Conservation (phyloP, 2,888 invertebrate genomes). For the Leptothorax acervorum region DNA sequence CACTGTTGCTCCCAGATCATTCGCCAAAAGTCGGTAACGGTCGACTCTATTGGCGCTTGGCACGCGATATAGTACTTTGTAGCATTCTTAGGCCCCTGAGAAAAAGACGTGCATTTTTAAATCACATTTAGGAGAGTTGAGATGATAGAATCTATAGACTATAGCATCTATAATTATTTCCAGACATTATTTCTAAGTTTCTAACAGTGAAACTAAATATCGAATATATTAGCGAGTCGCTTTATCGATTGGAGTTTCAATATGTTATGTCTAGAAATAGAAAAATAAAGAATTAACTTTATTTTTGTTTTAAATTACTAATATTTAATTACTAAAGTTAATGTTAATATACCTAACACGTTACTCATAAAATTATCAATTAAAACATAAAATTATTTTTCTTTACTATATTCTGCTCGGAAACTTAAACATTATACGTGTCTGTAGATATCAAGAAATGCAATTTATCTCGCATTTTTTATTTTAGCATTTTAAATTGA, state of each 20-base stretch:
- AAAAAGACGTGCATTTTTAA: constrained; percentile 49
- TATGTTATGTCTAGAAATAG: neutral
- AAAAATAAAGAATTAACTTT: neutral
- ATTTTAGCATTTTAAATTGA: neutral
- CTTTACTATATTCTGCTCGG: neutral
- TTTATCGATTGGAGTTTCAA: neutral
- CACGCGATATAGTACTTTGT: constrained; percentile 96
- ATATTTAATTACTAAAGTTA: neutral
- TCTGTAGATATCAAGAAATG: neutral
- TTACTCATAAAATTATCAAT: neutral
- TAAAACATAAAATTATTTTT: neutral
- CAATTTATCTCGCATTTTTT: neutral
- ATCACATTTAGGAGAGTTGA: neutral
- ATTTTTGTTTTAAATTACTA: neutral
- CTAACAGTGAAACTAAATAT: no score
- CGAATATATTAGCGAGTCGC: no score
- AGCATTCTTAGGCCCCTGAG: constrained; percentile 94
- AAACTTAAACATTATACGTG: neutral
- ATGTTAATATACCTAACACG: neutral
- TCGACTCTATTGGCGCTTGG: constrained; percentile 95
- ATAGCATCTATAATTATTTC: neutral
- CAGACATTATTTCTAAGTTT: no score
- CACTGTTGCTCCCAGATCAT: constrained; percentile 99
- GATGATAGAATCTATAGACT: neutral
- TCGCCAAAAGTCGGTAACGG: constrained; percentile 96